These are phyloP conservation scores for Hiodon tergisus DNA, from an alignment of 2,113 vertebrate genomes.

Conservation along the genomic window DNA sequence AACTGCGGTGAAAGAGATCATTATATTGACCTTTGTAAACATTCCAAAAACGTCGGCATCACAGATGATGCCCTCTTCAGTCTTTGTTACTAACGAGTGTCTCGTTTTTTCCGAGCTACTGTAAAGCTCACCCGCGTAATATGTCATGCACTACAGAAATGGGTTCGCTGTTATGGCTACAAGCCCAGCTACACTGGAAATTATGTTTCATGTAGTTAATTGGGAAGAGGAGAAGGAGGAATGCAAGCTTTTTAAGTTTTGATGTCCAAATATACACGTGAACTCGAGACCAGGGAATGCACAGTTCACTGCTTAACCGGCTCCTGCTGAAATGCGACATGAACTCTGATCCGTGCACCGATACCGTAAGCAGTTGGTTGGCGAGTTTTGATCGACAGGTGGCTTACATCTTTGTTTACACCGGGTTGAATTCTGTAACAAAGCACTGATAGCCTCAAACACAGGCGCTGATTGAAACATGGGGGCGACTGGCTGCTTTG, in stretches of 20 bases:
- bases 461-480: not conserved
- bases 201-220: not conserved
- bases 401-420: not conserved
- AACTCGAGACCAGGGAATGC: too few species aligned
- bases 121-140: constrained; percentile 52
- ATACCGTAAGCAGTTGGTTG: too few species aligned
- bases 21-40: constrained; percentile 67
- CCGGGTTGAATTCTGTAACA: not conserved
- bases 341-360: too few species aligned
- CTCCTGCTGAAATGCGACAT: too few species aligned
- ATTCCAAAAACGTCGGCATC: constrained; percentile 43
- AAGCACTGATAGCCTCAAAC: not conserved
- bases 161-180: too few species aligned
- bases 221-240: not conserved
- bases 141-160: too few species aligned
- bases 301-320: not conserved
- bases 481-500: not conserved
- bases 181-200: too few species aligned
- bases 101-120: constrained; percentile 53
- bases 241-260: not conserved
- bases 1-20: constrained; percentile 69
- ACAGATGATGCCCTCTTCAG: constrained; percentile 56
- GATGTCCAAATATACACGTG: not conserved
- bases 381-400: too few species aligned
- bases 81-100: constrained; percentile 40